Evolutionary conservation across 64 coral and sea anemone genomes (phyloP), one percentile per base, ranked within the genome.

Genomic region (Catalaphyllia jardinei): DNA sequence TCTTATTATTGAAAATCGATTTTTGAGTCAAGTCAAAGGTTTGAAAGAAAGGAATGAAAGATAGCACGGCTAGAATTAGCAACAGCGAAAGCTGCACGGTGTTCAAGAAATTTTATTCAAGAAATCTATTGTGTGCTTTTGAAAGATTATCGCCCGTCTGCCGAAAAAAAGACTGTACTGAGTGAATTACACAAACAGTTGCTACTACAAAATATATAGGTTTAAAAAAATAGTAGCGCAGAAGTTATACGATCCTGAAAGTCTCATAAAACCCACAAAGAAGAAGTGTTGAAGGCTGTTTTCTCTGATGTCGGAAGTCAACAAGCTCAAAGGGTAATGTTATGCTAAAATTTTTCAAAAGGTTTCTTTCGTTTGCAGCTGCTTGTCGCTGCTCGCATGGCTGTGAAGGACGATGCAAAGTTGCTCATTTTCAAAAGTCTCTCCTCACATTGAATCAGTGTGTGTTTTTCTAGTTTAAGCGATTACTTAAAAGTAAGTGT

Each of bases 281-380:
- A 33, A 6, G 69, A 84, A 13, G 35, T 29, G 50, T 62, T 80
- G 78, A 80, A 80, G 81, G 30, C 42, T 85, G 31, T 29, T 62
- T 83, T 39, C 65, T 39, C 20, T 50, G 39, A 89, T 84, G 91
- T 88, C 87, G 83, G 77, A 87, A 54, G 51, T 78, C 77, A 51
- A 28, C 71, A 38, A 22, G 75, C 84, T 83, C 92, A 97, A 97
- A 97, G 88, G 91, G 51, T 93, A 97, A 97, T 93, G 72, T 97
- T 97, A 97, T 97, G 91, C 95, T 93, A 97, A 93, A 87, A 91
- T 94, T 90, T 93, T 87, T 87, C 77, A 91, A 97, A 93, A 79
- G 84, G 71, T 74, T 83, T 79, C 69, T 89, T 89, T 83, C 72
- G 39, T 18, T 60, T 86, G 52, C 92, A 80, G 95, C 95, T 93